Base-by-base conservation (phyloP, 2,113 vertebrate genomes). In the Platichthys flesus region DNA sequence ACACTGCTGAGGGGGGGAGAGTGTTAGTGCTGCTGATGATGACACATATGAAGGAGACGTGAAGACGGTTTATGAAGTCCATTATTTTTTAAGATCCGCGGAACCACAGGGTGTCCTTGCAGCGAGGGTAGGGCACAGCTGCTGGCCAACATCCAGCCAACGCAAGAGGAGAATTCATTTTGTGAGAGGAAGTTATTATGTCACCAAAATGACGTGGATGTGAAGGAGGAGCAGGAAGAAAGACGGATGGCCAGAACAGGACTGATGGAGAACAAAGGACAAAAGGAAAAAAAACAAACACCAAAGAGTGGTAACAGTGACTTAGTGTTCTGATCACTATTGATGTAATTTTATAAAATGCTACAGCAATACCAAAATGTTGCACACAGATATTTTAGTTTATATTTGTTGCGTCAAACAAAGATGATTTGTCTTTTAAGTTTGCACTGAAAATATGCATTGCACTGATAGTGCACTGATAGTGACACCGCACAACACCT, bases 1-100 rank as follows among this genome's bases (percentile, higher is more conserved):
- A 51, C 77, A 77, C 67, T 76, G 83, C 89, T 87, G 85, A 42
- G 78, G 85, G 85, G 78, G 31, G 31, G 31, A 2, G 6, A 81
- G 69, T 52, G 57, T 7, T 26, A 79, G 57, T 52, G 62, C 31
- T 67, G 82, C 82, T 74, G 82, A 78, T 85, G 82, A 85, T 78
- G 74, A 59, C 35, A 76, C 1, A 42, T 10, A 42, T 13, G 12
- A 12, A 42, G 74, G 74, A 84, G 78, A 78, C 68, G 67, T 79
- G 87, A 68, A 55, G 45, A 21, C 49, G 71, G 70, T 56, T 61
- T 78, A 87, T 76, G 73, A 69, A 60, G 71, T 61, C 28, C 74
- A 66, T 71, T 72, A 67, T 57, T 74, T 60, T 15, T 65, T 45
- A 83, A 74, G 61, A 87, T 76, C 23, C 59, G 72, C 56, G 47